Conservation (phyloP, 1,140 invertebrate genomes). For the Popillia japonica region DNA sequence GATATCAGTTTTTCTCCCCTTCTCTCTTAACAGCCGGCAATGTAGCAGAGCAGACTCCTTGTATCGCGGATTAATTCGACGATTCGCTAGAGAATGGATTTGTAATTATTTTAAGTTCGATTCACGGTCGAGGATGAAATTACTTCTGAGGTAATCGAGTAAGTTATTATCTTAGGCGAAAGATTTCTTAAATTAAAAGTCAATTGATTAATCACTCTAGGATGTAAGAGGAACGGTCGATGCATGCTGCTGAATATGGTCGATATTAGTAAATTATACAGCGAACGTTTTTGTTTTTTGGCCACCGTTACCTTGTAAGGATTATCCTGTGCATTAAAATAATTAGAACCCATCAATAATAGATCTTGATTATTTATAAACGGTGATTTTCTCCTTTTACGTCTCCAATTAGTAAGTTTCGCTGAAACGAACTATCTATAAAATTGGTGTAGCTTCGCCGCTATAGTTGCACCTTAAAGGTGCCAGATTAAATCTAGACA, state of each 20-base stretch:
- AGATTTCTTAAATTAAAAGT: neutral
- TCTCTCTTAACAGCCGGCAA: neutral
- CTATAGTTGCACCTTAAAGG: too few relatives aligned
- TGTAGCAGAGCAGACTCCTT: neutral
- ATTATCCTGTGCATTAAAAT: too few relatives aligned
- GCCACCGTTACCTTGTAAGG: too few relatives aligned
- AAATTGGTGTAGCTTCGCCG: too few relatives aligned
- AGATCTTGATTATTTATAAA: too few relatives aligned
- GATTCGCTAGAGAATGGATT: constrained; percentile 5
- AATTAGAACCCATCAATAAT: too few relatives aligned
- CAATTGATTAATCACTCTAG: constrained; percentile 3
- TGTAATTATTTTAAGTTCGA: constrained; percentile 2
- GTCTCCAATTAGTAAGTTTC: too few relatives aligned
- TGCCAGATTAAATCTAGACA: too few relatives aligned
- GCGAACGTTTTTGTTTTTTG: neutral
- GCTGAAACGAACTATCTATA: too few relatives aligned
- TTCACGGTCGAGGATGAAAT: neutral
- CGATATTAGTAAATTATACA: neutral
- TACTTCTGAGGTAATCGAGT: neutral
- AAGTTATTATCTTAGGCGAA: neutral
- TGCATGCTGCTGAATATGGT: neutral
- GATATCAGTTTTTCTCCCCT: neutral
- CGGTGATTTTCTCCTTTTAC: too few relatives aligned
- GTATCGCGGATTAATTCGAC: neutral
- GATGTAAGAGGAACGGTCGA: neutral